phyloP scores from a whole-genome alignment of 2,113 vertebrate genomes.

The Smithornis capensis region DNA sequence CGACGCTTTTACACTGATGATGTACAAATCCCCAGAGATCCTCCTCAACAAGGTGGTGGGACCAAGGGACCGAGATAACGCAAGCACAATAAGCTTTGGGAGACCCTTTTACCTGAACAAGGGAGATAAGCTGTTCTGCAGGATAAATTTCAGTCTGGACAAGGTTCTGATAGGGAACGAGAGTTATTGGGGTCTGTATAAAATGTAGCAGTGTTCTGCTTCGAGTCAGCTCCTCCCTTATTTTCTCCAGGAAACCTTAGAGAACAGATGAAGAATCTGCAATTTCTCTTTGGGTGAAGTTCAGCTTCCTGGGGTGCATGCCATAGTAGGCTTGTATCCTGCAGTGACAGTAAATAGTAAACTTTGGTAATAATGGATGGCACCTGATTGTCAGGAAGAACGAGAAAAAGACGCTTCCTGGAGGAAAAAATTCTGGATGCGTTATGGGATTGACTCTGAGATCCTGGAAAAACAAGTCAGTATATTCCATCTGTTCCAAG shows the following conservation, averaged over 20 bases:
- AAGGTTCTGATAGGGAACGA: rapidly evolving
- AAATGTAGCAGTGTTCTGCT: constrained; percentile 15
- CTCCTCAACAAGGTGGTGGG: neutral
- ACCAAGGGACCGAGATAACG: rapidly evolving
- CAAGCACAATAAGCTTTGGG: neutral
- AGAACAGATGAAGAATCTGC: neutral
- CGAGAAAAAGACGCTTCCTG: neutral
- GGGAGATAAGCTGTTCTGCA: neutral
- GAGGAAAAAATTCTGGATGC: neutral
- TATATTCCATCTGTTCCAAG: neutral
- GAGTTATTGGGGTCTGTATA: constrained; percentile 41
- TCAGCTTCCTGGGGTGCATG: neutral
- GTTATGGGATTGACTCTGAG: neutral
- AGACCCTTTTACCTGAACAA: neutral
- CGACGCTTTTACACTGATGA: rapidly evolving
- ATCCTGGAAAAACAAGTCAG: neutral
- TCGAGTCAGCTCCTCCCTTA: neutral
- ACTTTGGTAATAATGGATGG: neutral
- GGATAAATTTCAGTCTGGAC: rapidly evolving
- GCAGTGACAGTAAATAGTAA: neutral
- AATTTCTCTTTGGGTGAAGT: neutral
- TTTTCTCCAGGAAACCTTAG: neutral
- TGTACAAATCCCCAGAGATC: rapidly evolving
- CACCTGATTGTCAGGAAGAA: neutral
- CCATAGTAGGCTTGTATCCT: neutral